Evolutionary conservation across 2,797 vertebrate species (phyloP).

Genomic region (Hipposideros larvatus): DNA sequence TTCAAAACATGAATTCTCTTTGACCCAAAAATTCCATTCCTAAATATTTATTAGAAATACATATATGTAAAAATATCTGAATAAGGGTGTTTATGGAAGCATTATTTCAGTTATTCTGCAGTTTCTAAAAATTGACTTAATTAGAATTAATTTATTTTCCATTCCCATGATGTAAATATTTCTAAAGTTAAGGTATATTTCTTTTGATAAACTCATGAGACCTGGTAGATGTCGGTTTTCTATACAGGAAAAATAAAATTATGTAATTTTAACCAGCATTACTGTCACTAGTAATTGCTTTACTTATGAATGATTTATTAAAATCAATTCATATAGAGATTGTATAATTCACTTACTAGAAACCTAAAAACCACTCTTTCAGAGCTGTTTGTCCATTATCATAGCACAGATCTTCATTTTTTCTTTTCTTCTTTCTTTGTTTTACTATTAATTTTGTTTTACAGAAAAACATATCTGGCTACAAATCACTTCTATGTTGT

Average conservation of each 20-base stretch:
- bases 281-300: not conserved
- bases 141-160: too few relatives aligned
- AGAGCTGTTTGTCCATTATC: not conserved
- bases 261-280: not conserved
- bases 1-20: too few relatives aligned
- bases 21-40: too few relatives aligned
- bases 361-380: not conserved
- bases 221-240: too few relatives aligned
- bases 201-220: too few relatives aligned
- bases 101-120: too few relatives aligned
- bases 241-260: not conserved
- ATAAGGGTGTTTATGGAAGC: too few relatives aligned
- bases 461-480: not conserved
- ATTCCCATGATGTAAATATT: too few relatives aligned
- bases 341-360: not conserved
- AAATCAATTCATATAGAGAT: not conserved
- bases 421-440: not conserved
- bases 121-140: too few relatives aligned
- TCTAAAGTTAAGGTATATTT: too few relatives aligned
- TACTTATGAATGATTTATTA: not conserved
- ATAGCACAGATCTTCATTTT: not conserved
- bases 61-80: too few relatives aligned
- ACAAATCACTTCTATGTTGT: not conserved
- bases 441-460: not conserved
- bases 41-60: too few relatives aligned